Base-by-base conservation (phyloP, 2,797 vertebrate species). In the Otus scops region DNA sequence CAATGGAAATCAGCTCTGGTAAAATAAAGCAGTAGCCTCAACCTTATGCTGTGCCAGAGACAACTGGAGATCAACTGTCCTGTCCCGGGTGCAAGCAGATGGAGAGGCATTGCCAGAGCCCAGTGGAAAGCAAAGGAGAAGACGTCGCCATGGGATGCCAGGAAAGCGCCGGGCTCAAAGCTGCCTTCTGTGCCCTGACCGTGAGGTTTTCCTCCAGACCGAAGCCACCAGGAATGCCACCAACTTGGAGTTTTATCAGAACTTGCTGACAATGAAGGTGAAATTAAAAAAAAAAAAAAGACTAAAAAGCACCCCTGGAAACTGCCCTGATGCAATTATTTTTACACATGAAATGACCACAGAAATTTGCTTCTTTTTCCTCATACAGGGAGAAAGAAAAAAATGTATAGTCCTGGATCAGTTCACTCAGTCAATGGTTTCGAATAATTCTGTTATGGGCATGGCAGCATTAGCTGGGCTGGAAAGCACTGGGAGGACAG, bases 71-170 rank as follows among this genome's bases (percentile, higher is more conserved):
- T 79, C 9, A 87, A 17, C 16, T 36, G 27, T 38, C 21, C 65
- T 39, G 1, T 10, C 51, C 28, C 36, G 53, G 22, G n/a, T 60
- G 47, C 0, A 2, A 45, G 39, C 2, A 6, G 64, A 45, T 21
- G 32, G 54, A 78, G 60, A 77, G 18, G 56, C 34, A n/a, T 41
- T 60, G 34, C 21, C 59, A 32, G 68, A 83, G 71, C 28, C 28
- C 3, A 7, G 34, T 28, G 39, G 67, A 73, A 73, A 64, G 38
- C 1, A 9, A 86, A 85, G 54, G n/a, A 89, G 73, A 71, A 59
- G 70, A 39, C 17, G 18, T 1, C 5, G 4, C 38, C 3, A 1
- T 19, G 7, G 7, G 26, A 27, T n/a, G 32, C 16, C 4, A 4
- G 74, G 18, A 48, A 60, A 79, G n/a, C 1, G 3, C 77, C 0